Evolutionary conservation across 2,888 invertebrate genomes (phyloP), one percentile per base, ranked within the genome.

Genomic region (Epicampocera succincta): DNA sequence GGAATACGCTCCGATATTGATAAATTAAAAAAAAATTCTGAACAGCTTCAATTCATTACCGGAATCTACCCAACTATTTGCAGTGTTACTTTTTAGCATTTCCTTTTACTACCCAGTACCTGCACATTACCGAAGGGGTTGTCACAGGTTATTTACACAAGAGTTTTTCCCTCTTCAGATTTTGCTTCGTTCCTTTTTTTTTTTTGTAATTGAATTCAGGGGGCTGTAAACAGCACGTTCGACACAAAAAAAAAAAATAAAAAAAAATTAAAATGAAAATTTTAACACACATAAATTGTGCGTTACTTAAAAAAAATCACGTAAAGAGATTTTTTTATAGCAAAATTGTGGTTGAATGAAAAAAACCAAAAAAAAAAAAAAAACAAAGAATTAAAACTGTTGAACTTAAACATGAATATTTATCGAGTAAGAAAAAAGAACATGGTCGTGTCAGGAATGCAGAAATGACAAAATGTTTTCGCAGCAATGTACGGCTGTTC

Each of bases 221-320:
- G 77, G 77, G 77, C 71, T 77, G 63, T 63, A 54, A 54, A 77
- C 77, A 77, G 52, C 77, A 76, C 69, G 69, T 71, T 63, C 54
- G 15, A 17, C 21, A 38, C 38, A 12, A 46, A 58, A 44, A 13
- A 15, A 46, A 11, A 25, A n/a, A 52, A 17, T 3, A 44, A 13
- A 15, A 46, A 11, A 25, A n/a, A 52, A 17, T 3, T 33, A 42
- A 42, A 42, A 42, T 42, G 17, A 38, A 12, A 11, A 11, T 63
- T 15, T 48, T 58, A 58, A 60, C 58, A 44, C 19, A 50, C 17
- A 72, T 17, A 72, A 58, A 71, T 72, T 78, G 77, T 77, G 77
- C 63, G 77, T 77, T 71, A 71, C 65, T 52, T 60, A 19, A 48
- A 48, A 60, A 63, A 44, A 42, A 52, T 25, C 50, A 65, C 15